Base-by-base conservation (phyloP, 2,797 vertebrate genomes). In the Malacoctenus gilli region DNA sequence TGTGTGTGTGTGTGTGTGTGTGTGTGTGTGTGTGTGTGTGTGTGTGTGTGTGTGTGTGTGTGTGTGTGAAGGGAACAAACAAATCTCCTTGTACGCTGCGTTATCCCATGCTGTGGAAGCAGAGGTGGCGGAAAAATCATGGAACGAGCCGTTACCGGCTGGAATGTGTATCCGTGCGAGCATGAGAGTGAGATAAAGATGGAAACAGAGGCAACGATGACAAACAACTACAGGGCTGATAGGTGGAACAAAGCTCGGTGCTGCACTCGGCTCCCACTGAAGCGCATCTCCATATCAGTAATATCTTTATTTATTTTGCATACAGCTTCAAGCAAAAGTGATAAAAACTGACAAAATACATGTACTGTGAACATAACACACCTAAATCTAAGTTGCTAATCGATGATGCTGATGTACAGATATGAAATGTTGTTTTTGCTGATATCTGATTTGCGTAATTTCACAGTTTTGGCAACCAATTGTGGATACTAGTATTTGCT, bases 71-170 rank as follows among this genome's bases (percentile, higher is more conserved):
- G 34, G 25, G 20, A 68, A 55, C 64, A 77, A 80, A 77, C 66
- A 82, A 75, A 84, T 46, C 72, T 4, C 16, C 37, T 59, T 61
- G 42, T 70, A 65, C 40, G 74, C 56, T 47, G 49, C 6, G 54
- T 82, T 73, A 77, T 60, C 50, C 53, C 64, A 59, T 21, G 43
- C 75, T 77, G 75, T 46, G 70, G 74, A 68, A 68, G 68, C 50
- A 54, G 59, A 73, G 43, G 52, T 41, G 40, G 61, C 39, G 41
- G 51, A 59, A 57, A 61, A 65, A 59, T 74, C 51, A 56, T 3
- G 13, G 53, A 72, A 77, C 56, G 74, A 73, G 49, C 11, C 49
- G 73, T 78, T 77, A 69, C 32, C 4, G 16, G 8, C 55, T 53
- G 28, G 43, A 40, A 16, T 46, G 16, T 51, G 18, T 23, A 16